Base-by-base conservation (phyloP, 2,797 vertebrate genomes). In the Pogoniulus pusillus region DNA sequence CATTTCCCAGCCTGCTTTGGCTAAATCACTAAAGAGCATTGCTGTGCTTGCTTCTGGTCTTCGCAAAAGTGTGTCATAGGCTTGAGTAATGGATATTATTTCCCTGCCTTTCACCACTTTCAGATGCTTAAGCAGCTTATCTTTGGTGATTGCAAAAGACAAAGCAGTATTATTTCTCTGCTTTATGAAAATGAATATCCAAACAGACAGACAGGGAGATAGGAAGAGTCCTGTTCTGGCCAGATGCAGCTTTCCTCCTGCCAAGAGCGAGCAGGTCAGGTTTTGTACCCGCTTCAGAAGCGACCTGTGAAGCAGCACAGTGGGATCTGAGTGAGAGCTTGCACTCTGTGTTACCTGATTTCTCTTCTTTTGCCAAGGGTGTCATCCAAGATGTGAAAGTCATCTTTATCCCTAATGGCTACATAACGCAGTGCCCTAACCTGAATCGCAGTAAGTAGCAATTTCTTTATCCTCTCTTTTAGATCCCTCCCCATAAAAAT, bases 391-490 rank as follows among this genome's bases (percentile, higher is more conserved):
- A 99, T 57, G 98, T 98, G 95, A 99, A 98, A 97, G 82, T 99
- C 90, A 96, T 99, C 95, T 99, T 99, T 71, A 98, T 98, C 93
- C 98, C 99, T 16, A 99, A 98, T 37, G 98, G 98, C 94, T 99
- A 98, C 96, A 98, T 99, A 94, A 97, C 96, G 2, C 99, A 99
- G 93, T 99, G 99, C 95, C 99, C 99, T 16, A 99, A 99, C 96
- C 98, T 99, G 49, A 99, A 99, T 97, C 99, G 98, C 98, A 99
- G 99, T 99, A 98, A 99, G 99, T 99, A 96, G 65, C 57, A 69
- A 59, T 76, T 91, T 65, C 60, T 68, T 78, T 65, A 34, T 69
- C 74, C 30, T 29, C 27, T 5, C 8, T 30, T 54, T 30, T 17
- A 29, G 14, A 17, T 10, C 37, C 24, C 23, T 22, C 49, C 24